Base-by-base conservation (phyloP, 2,888 invertebrate genomes). In the Ischnura elegans region DNA sequence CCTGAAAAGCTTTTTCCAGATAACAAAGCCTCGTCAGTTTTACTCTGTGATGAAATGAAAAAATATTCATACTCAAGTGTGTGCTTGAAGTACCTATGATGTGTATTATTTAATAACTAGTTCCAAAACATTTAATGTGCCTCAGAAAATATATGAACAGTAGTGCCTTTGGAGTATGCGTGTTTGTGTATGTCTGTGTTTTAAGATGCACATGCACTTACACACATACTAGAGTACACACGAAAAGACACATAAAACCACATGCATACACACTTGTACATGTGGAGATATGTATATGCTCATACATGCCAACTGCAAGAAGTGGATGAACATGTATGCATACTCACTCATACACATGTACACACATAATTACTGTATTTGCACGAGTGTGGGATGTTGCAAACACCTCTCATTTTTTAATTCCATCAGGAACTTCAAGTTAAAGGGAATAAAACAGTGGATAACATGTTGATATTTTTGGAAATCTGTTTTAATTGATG, bases 81-180 rank as follows among this genome's bases (percentile, higher is more conserved):
- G 47, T 90, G 66, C 61, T 55, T 90, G n/a, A 61, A 61, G 61
- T 90, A 66, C 61, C 61, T 90, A 43, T 55, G 43, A 90, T 25
- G 19, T 61, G 42, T 90, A 61, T 90, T 90, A 90, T 90, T 16
- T 87, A 51, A 55, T 61, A n/a, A 43, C 45, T 86, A 86, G 46
- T 46, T 46, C n/a, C 46, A 86, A 46, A 36, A 42, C 90, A 90
- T 90, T 42, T 42, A 90, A 90, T 90, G 90, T 90, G 90, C 55
- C 43, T 90, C 43, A 46, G 86, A 90, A 61, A 90, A 43, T 90
- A 51, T 87, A n/a, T 87, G 47, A 76, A 76, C 29, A 76, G n/a
- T 36, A 87, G 51, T 90, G 51, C 61, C 61, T 90, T 55, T 21
- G 16, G 51, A 19, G 51, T 43, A 85, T 21, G n/a, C 45, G 66